Conservation (phyloP, 2,113 vertebrate genomes). For the Vidua chalybeata region DNA sequence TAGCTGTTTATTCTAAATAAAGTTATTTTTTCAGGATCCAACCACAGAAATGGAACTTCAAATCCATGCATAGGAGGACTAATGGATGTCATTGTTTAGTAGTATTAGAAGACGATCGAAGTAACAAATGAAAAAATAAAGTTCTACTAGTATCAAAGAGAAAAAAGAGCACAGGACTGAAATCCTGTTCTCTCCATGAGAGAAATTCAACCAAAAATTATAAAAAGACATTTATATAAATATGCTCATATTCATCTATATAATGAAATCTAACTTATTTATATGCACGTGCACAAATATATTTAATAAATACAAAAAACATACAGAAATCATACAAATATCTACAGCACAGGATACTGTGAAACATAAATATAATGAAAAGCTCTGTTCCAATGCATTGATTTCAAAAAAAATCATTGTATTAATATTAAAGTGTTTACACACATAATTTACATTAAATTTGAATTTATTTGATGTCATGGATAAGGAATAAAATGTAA, state of each 20-base stretch:
- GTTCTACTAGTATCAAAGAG: background rate
- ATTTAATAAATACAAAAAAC: background rate
- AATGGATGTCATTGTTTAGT: background rate
- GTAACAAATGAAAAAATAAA: background rate
- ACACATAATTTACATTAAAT: background rate
- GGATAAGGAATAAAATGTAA: background rate
- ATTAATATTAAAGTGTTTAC: background rate
- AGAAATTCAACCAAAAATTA: background rate
- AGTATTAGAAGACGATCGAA: background rate
- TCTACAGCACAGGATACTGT: background rate
- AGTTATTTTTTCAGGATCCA: background rate
- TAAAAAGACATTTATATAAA: background rate
- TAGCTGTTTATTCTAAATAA: background rate
- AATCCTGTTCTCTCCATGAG: background rate
- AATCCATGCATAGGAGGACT: background rate
- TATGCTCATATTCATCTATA: background rate
- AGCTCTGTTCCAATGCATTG: background rate
- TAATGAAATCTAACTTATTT: background rate
- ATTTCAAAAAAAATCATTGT: background rate
- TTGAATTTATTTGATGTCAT: background rate
- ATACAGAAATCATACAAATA: background rate
- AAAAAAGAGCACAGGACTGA: background rate
- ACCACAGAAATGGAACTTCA: background rate
- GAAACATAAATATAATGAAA: background rate
- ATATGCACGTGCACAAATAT: fast-evolving